Conservation (phyloP, 2,888 invertebrate species). For the Yponomeuta sedellus region DNA sequence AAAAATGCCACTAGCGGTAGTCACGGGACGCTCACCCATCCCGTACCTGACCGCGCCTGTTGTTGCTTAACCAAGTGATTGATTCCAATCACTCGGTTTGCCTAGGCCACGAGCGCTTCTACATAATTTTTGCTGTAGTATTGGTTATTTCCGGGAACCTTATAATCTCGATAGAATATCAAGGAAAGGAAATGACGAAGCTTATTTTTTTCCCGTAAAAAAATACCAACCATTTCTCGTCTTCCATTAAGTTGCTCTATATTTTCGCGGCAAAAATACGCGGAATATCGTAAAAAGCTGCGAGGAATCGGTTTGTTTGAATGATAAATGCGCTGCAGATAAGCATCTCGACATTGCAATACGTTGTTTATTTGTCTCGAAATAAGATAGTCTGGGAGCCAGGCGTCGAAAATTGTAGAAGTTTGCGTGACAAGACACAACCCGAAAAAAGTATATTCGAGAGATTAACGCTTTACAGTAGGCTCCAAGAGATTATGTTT, state of each 20-base stretch:
- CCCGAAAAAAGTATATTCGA: too few relatives aligned
- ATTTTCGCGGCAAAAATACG: neutral
- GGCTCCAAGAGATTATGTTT: too few relatives aligned
- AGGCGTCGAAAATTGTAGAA: neutral
- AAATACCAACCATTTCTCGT: neutral
- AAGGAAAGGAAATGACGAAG: neutral
- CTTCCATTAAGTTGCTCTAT: neutral
- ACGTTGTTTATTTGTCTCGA: conserved; percentile 11
- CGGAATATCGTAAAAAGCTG: neutral
- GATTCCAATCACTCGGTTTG: too few relatives aligned
- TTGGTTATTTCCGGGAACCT: neutral
- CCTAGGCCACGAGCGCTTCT: too few relatives aligned
- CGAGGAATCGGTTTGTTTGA: neutral
- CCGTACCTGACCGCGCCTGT: too few relatives aligned
- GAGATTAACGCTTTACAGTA: too few relatives aligned
- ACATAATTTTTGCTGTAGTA: neutral
- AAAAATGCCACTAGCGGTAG: too few relatives aligned
- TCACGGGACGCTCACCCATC: too few relatives aligned
- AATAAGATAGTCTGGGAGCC: neutral
- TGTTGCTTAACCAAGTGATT: too few relatives aligned
- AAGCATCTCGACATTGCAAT: conserved; percentile 7
- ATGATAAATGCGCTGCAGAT: conserved; percentile 12
- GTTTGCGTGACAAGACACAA: neutral
- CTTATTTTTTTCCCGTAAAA: neutral
- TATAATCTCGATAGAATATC: neutral